These are phyloP conservation scores for Poeciliopsis occidentalis DNA, from an alignment of 2,113 vertebrate species.

Conservation along the genomic window DNA sequence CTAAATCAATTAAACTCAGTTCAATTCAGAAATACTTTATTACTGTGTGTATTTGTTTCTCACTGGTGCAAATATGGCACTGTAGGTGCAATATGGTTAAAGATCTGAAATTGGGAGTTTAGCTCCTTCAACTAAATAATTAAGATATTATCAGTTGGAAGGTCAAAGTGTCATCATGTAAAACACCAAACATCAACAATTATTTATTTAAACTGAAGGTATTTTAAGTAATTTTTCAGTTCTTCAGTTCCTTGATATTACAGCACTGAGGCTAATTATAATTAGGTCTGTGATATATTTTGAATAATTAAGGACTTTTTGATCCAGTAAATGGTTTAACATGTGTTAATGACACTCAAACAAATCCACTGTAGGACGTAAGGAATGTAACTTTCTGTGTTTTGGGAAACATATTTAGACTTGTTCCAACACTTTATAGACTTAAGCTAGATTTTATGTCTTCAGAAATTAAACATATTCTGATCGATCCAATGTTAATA, in stretches of 20 bases:
- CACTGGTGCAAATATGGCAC: not conserved
- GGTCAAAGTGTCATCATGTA: no score
- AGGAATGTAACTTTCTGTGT: no score
- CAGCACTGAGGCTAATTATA: no score
- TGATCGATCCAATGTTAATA: no score
- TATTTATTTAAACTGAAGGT: not conserved
- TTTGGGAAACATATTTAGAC: no score
- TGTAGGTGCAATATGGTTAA: not conserved
- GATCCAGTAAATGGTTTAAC: not conserved
- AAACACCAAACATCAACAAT: not conserved
- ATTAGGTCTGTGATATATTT: no score
- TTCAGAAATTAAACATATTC: no score
- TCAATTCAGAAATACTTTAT: no score
- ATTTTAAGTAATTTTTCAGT: not conserved
- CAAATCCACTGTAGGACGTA: no score
- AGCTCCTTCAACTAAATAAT: not conserved
- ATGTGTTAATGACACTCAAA: not conserved
- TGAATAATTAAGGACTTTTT: not conserved
- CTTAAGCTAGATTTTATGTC: no score
- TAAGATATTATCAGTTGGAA: not conserved
- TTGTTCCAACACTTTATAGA: no score
- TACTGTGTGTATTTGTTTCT: not conserved
- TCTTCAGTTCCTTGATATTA: not conserved
- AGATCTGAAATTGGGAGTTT: not conserved
- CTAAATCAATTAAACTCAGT: no score